phyloP scores from a whole-genome alignment of 2,113 vertebrate genomes.

The Paralichthys olivaceus region DNA sequence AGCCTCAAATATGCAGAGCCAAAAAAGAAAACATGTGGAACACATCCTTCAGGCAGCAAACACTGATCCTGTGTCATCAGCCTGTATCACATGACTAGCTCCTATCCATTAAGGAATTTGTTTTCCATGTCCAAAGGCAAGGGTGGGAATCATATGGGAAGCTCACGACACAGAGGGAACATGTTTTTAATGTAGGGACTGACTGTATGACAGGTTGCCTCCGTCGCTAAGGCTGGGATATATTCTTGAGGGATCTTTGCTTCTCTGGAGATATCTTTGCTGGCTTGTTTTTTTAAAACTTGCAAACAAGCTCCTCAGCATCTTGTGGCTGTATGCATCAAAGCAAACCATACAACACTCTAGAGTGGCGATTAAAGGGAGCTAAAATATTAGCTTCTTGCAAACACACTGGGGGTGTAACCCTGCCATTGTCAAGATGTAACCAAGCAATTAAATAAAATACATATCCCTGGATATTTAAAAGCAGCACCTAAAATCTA shows the following conservation, averaged over 20 bases:
- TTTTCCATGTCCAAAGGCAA: conserved; percentile 63
- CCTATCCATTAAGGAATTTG: conserved; percentile 64
- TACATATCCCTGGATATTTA: not conserved
- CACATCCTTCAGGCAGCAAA: conserved; percentile 39
- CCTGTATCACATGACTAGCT: conserved; percentile 26
- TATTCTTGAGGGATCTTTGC: conserved; percentile 50
- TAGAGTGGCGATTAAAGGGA: conserved; percentile 3
- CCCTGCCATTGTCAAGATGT: not conserved
- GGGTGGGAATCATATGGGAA: conserved; percentile 62
- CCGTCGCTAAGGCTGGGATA: conserved; percentile 58
- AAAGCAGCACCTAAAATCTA: not conserved
- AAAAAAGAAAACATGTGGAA: conserved; percentile 11
- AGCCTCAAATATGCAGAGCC: conserved; percentile 34
- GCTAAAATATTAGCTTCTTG: conserved; percentile 5
- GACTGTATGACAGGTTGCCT: conserved; percentile 49
- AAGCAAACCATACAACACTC: conserved; percentile 27
- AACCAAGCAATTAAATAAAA: not conserved
- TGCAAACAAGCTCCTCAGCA: conserved; percentile 45
- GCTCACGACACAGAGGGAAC: conserved; percentile 45
- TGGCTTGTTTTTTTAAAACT: conserved; percentile 35
- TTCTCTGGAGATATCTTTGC: conserved; percentile 36
- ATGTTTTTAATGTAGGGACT: conserved; percentile 44
- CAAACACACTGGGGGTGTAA: conserved; percentile 16
- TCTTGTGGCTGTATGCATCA: conserved; percentile 30
- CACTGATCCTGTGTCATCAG: conserved; percentile 27